Evolutionary conservation across 2,113 vertebrate genomes (phyloP), one percentile per base, ranked within the genome.

Genomic region (Bolborhynchus lineola): DNA sequence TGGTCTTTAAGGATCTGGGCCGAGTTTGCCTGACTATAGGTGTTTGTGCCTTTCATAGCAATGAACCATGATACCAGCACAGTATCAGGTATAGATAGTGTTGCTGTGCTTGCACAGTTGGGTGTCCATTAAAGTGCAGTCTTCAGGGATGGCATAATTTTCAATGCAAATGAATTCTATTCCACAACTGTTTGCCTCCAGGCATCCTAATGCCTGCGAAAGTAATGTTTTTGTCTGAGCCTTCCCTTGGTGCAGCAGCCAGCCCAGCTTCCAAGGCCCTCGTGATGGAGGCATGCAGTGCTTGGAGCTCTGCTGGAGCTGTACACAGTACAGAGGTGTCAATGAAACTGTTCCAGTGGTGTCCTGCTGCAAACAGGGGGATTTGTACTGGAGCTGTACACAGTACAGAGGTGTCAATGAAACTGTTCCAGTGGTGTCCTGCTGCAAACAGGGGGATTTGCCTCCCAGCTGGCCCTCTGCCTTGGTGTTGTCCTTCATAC

Each of bases 1-100:
- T 23, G 16, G 13, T 13, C 19, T 67, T 46, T 63, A 37, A 41
- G 52, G 26, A 68, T 67, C 31, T 35, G 67, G 35, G 7, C 15
- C 68, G 62, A 82, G 33, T 92, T 76, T 81, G 49, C 8, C 13
- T 69, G n/a, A 13, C 19, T 5, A 0, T 4, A 39, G 10, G 13
- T 41, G 7, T 11, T 80, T 11, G 17, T 86, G 49, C 53, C 23
- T 59, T 88, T 71, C 2, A 1, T 10, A 71, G n/a, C 17, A 29
- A 9, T 50, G 16, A 20, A 17, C 11, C 20, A 9, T n/a, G 31
- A 59, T n/a, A 15, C 3, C 11, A 42, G 17, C 4, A 9, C 5
- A 8, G 17, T 39, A 8, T 65, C 0, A 1, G 44, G 28, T 6
- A 0, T 5, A 63, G 75, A 19, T 12, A 42, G 6, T 6, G 29